phyloP scores from a whole-genome alignment of 1,140 invertebrate genomes.

The Saccostrea glomerata region DNA sequence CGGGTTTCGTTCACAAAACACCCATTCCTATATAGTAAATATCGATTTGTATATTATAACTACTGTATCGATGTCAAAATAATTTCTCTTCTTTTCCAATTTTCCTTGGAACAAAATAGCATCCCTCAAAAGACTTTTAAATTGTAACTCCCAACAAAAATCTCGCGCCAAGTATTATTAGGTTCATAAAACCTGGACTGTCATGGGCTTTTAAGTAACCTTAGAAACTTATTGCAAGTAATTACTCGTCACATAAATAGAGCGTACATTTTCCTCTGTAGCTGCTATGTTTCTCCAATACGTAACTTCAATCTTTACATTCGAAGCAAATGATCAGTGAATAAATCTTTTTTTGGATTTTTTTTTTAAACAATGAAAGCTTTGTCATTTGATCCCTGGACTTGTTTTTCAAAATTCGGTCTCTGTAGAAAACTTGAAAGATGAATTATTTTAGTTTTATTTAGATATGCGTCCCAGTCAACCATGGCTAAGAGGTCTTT shows the following conservation, averaged over 20 bases:
- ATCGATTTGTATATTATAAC: not conserved
- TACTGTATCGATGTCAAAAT: not conserved
- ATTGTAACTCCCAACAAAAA: not conserved
- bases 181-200: not conserved
- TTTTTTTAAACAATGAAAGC: not conserved
- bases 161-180: not conserved
- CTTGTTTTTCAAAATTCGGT: not conserved
- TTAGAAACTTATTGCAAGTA: conserved; percentile 17
- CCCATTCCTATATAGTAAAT: not conserved
- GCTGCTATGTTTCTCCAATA: not conserved
- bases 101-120: not conserved
- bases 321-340: not conserved
- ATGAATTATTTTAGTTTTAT: not conserved
- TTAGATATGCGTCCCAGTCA: not conserved
- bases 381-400: not conserved
- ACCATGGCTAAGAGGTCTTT: not conserved
- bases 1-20: conserved; percentile 12
- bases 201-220: not conserved
- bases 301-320: not conserved
- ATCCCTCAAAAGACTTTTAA: not conserved
- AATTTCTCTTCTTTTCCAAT: not conserved
- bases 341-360: not conserved
- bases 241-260: not conserved
- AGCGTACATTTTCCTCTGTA: not conserved
- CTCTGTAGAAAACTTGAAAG: not conserved